Evolutionary conservation across 2,888 invertebrate genomes (phyloP).

Genomic region (Blera fallax): DNA sequence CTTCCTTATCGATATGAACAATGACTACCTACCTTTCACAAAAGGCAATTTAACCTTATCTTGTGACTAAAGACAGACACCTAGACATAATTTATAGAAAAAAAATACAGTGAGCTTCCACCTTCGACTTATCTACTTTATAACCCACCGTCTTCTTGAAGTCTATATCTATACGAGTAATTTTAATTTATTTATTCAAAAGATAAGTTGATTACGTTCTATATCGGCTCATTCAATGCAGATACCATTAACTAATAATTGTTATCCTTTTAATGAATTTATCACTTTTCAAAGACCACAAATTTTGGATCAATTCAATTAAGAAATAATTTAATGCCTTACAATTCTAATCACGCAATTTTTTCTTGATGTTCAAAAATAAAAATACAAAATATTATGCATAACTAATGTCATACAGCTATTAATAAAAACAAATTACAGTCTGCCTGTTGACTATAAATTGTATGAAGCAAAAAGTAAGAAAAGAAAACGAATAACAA

Average conservation of each 20-base stretch:
- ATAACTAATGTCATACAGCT: background rate
- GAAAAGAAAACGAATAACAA: conserved; percentile 11
- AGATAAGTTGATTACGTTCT: background rate
- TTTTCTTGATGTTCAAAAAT: background rate
- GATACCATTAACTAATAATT: background rate
- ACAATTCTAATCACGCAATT: background rate
- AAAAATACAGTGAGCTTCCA: too few relatives aligned
- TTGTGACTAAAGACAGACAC: too few relatives aligned
- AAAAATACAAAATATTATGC: background rate
- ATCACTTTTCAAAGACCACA: background rate
- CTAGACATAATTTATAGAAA: too few relatives aligned
- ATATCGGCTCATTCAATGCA: background rate
- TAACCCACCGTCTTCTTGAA: background rate
- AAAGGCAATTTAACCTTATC: too few relatives aligned
- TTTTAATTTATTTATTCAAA: background rate
- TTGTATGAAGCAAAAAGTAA: background rate
- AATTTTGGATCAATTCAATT: background rate
- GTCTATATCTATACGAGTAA: background rate
- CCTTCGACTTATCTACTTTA: too few relatives aligned
- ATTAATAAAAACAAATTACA: background rate
- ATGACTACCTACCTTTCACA: too few relatives aligned
- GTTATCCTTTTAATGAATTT: background rate
- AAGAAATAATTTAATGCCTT: background rate
- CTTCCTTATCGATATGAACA: too few relatives aligned
- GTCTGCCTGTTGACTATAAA: background rate